Base-by-base conservation (phyloP, 2,113 vertebrate genomes). In the Copsychus sechellarum region DNA sequence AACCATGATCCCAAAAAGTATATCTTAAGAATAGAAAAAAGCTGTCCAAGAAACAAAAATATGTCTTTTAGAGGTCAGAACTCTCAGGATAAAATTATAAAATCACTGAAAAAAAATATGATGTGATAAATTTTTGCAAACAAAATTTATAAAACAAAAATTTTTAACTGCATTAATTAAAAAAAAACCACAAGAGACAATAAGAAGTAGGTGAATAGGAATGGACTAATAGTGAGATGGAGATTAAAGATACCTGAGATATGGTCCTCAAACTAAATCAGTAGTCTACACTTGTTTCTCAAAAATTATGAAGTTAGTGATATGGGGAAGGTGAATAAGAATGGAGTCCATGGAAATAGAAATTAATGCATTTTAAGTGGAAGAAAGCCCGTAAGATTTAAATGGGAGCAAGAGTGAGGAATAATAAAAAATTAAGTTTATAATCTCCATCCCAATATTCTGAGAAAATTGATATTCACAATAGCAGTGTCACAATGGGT, bases 181-280 rank as follows among this genome's bases (percentile, higher is more conserved):
- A 31, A 38, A 54, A 51, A 22, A 2, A 14, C 29, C 2, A 0
- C 50, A 4, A 19, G 7, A 57, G 8, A 65, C 29, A 26, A 12
- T 28, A 79, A 58, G 18, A 92, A 84, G 24, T 42, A 24, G 12
- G 14, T 19, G 12, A 67, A 66, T 3, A 4, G 3, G 18, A 71
- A 34, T 67, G 33, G 11, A 70, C 13, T 71, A 28, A n/a, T 20
- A 78, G 22, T 61, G 42, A 81, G 9, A 9, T 57, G 29, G 28
- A 81, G 25, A 57, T 57, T 77, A 84, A 73, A 62, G 7, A 65
- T 24, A 73, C 19, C 5, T 77, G 33, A 86, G 8, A 47, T 74
- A 58, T 8, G 14, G 5, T 26, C 10, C 14, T 13, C 24, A 78
- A 70, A 65, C 11, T 28, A 62, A 74, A 74, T 66, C 20, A 40